phyloP scores from a whole-genome alignment of 2,113 vertebrate genomes.

The Deroptyus accipitrinus region DNA sequence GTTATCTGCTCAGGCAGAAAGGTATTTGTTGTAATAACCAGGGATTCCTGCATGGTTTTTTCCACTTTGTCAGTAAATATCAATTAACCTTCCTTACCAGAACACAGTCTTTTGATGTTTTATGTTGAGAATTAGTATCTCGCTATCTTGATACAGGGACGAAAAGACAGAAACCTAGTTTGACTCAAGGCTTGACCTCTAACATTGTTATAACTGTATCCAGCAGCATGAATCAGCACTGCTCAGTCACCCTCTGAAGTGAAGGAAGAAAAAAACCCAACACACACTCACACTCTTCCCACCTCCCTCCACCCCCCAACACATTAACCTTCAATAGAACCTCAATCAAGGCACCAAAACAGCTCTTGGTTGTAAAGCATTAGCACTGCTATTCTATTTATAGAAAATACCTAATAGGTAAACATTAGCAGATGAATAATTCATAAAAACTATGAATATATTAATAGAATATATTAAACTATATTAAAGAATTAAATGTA shows the following conservation, averaged over 20 bases:
- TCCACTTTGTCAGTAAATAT: not conserved
- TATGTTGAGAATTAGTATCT: not conserved
- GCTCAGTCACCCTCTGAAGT: not conserved
- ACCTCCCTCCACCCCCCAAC: accelerated
- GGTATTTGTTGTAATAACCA: not conserved
- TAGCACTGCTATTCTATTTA: not conserved
- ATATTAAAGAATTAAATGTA: not conserved
- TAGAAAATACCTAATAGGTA: not conserved
- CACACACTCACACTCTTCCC: not conserved
- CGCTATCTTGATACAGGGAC: not conserved
- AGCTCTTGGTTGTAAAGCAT: not conserved
- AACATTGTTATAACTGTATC: not conserved
- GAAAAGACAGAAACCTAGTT: not conserved
- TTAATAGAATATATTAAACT: not conserved
- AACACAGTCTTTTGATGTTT: not conserved
- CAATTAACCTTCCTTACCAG: not conserved
- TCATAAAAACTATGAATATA: not conserved
- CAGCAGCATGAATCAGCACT: not conserved
- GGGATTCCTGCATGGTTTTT: not conserved
- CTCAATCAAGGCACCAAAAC: not conserved
- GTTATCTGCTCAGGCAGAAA: not conserved
- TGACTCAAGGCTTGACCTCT: not conserved
- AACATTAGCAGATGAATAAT: not conserved
- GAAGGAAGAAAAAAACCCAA: not conserved
- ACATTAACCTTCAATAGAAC: not conserved